These are phyloP conservation scores for Crotalus horridus DNA, from an alignment of 2,113 vertebrate species.

Conservation along the genomic window DNA sequence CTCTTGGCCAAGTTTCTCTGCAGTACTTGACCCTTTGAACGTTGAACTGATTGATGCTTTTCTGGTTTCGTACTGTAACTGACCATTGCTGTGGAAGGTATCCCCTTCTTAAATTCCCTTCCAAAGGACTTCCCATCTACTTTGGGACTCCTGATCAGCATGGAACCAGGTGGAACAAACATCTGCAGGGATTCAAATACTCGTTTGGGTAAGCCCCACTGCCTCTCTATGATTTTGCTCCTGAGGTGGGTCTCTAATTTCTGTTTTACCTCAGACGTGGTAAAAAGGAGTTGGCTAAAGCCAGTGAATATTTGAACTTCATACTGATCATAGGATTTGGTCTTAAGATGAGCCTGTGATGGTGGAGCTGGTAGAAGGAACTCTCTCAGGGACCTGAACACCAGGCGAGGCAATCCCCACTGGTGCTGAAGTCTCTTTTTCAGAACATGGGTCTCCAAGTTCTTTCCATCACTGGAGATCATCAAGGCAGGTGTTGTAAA, in stretches of 20 bases:
- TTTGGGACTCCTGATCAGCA: not conserved
- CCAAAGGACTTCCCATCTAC: not conserved
- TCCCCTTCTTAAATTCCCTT: not conserved
- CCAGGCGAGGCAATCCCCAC: conserved; percentile 11
- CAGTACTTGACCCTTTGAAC: not conserved
- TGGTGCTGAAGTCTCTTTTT: conserved; percentile 31
- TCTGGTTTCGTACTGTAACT: not conserved
- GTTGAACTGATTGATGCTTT: not conserved
- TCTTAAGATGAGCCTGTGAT: rapidly evolving
- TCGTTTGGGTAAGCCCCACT: not conserved
- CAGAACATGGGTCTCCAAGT: conserved; percentile 31
- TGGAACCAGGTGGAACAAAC: not conserved
- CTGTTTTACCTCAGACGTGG: too few relatives aligned
- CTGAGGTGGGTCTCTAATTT: not conserved
- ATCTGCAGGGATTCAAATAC: not conserved
- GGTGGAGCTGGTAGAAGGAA: not conserved
- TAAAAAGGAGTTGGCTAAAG: not conserved
- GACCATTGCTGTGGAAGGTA: not conserved
- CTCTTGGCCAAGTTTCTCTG: not conserved
- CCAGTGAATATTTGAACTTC: not conserved
- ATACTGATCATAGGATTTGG: not conserved
- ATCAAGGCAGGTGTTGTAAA: not conserved
- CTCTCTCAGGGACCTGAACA: not conserved
- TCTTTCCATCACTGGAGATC: not conserved
- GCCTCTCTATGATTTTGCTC: not conserved